Base-by-base conservation (phyloP, 2,113 vertebrate genomes). In the Brachypodius melanocephalos region DNA sequence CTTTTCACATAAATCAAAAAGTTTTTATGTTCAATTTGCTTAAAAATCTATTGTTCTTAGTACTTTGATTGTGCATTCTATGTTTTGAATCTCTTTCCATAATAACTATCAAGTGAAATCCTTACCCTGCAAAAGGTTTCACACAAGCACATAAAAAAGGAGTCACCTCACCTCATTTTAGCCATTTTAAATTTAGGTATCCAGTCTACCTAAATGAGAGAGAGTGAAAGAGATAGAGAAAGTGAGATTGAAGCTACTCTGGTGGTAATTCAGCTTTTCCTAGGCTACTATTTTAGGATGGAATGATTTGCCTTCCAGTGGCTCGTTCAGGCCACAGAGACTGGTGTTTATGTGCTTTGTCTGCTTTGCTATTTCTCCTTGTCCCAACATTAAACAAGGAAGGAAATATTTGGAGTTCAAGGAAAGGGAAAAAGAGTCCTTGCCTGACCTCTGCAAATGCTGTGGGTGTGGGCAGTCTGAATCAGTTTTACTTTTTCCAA, bases 391-490 rank as follows among this genome's bases (percentile, higher is more conserved):
- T 87, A 91, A 94, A 93, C 40, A 69, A 94, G 91, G 93, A 95
- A 95, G 91, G 89, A 91, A 91, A 94, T 89, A 91, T 89, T 94
- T 95, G 77, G 69, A 96, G 93, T 94, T 96, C 84, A 96, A 91
- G 80, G 81, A 95, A 87, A 77, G 92, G 90, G 94, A 95, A 89
- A 42, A 95, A 79, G 87, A 95, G 96, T 96, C 95, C 94, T 95
- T 2, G 9, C 38, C 77, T 95, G 96, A 97, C 94, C 95, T 92
- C 71, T 94, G 87, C 46, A 86, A 95, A 92, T 21, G 65, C 80
- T 85, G 86, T 95, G 94, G 93, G 89, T 93, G 91, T 95, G 93
- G 93, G 85, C 74, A 85, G 87, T 68, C 82, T 88, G 91, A 96
- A 88, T 91, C 31, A 9, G 67, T 82, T 89, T 90, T 83, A 71